Evolutionary conservation across 2,888 invertebrate genomes (phyloP).

Genomic region (Geotrupes spiniger): DNA sequence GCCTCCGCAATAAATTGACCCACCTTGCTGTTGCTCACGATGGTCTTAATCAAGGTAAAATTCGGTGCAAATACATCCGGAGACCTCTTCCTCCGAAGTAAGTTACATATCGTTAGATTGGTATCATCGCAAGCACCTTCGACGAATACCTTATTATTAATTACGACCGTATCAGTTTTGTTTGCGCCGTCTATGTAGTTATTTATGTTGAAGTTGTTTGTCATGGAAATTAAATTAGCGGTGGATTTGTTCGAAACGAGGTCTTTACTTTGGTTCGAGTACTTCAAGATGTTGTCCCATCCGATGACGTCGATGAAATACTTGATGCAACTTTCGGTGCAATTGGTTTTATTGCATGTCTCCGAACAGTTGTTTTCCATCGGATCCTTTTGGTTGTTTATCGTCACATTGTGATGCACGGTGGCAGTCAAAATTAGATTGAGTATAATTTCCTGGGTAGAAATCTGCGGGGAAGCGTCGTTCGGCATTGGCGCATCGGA

Average conservation of each 20-base stretch:
- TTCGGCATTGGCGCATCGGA: conserved; percentile 11
- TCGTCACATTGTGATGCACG: conserved; percentile 51
- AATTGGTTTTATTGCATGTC: conserved; percentile 14
- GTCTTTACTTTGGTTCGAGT: conserved; percentile 17
- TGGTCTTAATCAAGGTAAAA: conserved; percentile 8
- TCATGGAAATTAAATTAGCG: not conserved
- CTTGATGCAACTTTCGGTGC: conserved; percentile 22
- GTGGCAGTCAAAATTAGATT: conserved; percentile 51
- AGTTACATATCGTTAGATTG: conserved; percentile 2
- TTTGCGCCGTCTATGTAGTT: conserved; percentile 12
- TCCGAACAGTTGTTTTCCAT: conserved; percentile 17
- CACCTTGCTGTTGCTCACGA: conserved; percentile 3
- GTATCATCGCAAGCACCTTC: conserved; percentile 5
- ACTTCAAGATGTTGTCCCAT: conserved; percentile 18
- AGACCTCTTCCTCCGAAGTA: conserved; percentile 13
- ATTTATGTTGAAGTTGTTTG: conserved; percentile 15
- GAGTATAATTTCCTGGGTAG: conserved; percentile 35
- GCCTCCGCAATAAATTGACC: conserved; percentile 3
- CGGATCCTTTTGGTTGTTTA: conserved; percentile 34
- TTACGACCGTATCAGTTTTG: conserved; percentile 7
- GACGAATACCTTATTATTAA: conserved; percentile 15
- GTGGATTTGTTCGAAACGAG: not conserved
- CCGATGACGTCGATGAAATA: conserved; percentile 20
- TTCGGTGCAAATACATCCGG: not conserved
- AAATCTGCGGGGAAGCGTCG: not conserved